Percentiles rank a stretch among this genome's conserved stretches.
phyloP scores from a whole-genome alignment of 2,888 invertebrate species.

The Tachystola acroxantha region DNA sequence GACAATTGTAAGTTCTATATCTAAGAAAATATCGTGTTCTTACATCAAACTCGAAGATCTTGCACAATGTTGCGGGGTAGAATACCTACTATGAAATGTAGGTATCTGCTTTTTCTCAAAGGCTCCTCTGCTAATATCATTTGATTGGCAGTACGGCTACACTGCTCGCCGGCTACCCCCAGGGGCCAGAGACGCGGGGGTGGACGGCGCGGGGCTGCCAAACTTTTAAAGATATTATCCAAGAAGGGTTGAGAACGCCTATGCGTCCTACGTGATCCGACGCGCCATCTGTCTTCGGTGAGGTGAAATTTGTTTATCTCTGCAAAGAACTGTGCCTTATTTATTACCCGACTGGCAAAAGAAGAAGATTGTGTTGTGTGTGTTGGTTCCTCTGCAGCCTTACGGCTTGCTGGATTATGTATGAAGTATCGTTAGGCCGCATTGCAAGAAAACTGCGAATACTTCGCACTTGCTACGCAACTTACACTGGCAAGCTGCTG shows the following conservation, averaged over 20 bases:
- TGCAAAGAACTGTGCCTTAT: conserved; percentile 6
- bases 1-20: no score
- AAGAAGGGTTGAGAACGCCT: conserved; percentile 62
- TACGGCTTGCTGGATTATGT: no score
- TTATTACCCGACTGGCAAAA: no score
- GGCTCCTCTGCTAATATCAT: conserved; percentile 38
- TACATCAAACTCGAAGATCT: no score
- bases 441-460: not conserved
- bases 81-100: no score
- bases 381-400: no score
- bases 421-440: not conserved
- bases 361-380: no score
- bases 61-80: no score
- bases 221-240: conserved; percentile 79
- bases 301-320: conserved; percentile 62
- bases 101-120: no score
- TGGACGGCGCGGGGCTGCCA: conserved; percentile 34
- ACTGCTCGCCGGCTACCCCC: conserved; percentile 42
- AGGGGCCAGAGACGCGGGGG: conserved; percentile 25
- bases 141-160: conserved; percentile 66
- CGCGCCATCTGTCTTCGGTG: conserved; percentile 68
- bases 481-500: no score
- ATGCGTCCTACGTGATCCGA: conserved; percentile 65
- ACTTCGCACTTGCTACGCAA: no score
- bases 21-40: no score